These are phyloP conservation scores for Erebia epiphron DNA, from an alignment of 2,888 invertebrate genomes.

Conservation along the genomic window DNA sequence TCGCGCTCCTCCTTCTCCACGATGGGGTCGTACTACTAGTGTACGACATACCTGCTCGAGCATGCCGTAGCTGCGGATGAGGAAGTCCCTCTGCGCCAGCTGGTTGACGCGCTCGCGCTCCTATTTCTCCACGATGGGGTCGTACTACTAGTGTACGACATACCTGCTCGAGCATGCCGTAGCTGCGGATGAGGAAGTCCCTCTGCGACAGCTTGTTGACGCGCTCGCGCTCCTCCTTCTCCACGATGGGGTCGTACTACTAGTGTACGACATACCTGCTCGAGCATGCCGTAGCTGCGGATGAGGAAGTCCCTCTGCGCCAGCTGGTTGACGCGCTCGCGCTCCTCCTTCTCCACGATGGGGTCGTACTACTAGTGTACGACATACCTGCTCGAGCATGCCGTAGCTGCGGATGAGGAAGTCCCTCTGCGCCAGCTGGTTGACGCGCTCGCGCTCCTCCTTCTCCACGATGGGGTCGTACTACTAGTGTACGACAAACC, in stretches of 20 bases:
- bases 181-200: constrained; percentile 87
- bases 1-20: constrained; percentile 88
- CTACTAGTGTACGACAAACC: constrained; percentile 44
- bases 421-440: constrained; percentile 86
- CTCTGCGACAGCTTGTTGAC: constrained; percentile 85
- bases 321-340: constrained; percentile 85
- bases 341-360: constrained; percentile 88
- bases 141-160: constrained; percentile 41
- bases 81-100: constrained; percentile 86
- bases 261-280: constrained; percentile 64
- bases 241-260: constrained; percentile 80
- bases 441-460: constrained; percentile 88
- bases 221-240: constrained; percentile 88
- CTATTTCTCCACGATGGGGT: constrained; percentile 86
- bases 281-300: constrained; percentile 86
- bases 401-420: constrained; percentile 87
- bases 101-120: constrained; percentile 87
- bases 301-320: constrained; percentile 88
- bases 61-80: constrained; percentile 87
- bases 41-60: constrained; percentile 77
- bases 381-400: constrained; percentile 82
- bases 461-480: constrained; percentile 84
- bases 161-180: constrained; percentile 86
- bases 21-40: constrained; percentile 72
- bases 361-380: constrained; percentile 57